These are phyloP conservation scores for Hydrocynus forskahlii DNA, from an alignment of 2,797 vertebrate genomes.

Conservation along the genomic window DNA sequence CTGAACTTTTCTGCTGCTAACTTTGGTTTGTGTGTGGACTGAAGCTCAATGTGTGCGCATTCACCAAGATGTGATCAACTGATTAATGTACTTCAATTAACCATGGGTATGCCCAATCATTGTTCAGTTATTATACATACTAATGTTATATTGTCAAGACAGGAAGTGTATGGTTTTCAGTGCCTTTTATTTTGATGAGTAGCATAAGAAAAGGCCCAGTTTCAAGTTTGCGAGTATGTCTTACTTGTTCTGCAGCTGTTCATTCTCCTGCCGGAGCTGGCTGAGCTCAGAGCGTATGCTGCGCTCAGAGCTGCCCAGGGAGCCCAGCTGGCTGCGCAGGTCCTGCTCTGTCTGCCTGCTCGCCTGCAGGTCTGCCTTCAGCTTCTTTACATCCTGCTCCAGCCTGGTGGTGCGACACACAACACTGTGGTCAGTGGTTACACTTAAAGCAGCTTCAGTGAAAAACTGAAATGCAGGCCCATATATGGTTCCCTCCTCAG, in stretches of 20 bases:
- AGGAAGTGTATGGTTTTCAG: background rate
- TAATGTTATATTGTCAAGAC: too few relatives aligned
- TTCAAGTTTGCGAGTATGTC: constrained; percentile 72
- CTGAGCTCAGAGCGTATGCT: constrained; percentile 90
- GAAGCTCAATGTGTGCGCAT: too few relatives aligned
- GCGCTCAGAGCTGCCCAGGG: constrained; percentile 89
- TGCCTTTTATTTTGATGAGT: too few relatives aligned
- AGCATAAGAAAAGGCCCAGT: too few relatives aligned
- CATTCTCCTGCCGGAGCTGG: constrained; percentile 95
- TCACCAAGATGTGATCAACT: too few relatives aligned
- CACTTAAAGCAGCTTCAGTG: background rate
- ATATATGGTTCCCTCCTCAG: background rate
- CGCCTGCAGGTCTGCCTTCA: constrained; percentile 96
- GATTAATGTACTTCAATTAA: too few relatives aligned
- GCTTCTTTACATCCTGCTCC: constrained; percentile 97
- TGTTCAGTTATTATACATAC: too few relatives aligned
- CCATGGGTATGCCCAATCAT: too few relatives aligned
- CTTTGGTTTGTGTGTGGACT: too few relatives aligned
- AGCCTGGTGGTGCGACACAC: constrained; percentile 77
- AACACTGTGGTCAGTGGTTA: background rate
- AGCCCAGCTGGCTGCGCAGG: constrained; percentile 92
- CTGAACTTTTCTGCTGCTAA: too few relatives aligned
- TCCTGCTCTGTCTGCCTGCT: constrained; percentile 96
- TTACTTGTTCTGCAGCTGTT: constrained; percentile 97
- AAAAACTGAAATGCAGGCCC: too few relatives aligned